Evolutionary conservation across 2,113 vertebrate genomes (phyloP), one percentile per base, ranked within the genome.

Genomic region (Marcusenius ussheri): DNA sequence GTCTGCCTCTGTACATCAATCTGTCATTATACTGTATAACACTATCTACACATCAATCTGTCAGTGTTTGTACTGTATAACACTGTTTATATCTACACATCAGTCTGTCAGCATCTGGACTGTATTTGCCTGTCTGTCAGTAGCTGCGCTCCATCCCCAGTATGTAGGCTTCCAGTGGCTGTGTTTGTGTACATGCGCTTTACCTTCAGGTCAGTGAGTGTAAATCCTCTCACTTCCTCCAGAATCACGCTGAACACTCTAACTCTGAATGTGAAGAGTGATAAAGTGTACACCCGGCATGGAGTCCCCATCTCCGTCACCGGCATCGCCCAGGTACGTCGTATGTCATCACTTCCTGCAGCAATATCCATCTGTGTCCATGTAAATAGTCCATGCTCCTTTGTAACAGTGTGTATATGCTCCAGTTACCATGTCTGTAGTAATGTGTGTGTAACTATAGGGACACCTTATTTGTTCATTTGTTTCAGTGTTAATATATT

Each of bases 271-370:
- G 98, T 99, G 91, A 98, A 97, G 94, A 99, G 98, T 93, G 98
- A 99, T 92, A 98, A 97, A 93, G 97, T 98, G 49, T 98, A 98
- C 92, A 99, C 98, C 39, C 96, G 97, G 11, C 97, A 97, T n/a
- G 98, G 98, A 5, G 98, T 99, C 9, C 98, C 98, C 35, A 97
- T 99, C 94, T 99, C 98, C 9, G 98, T 99, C 89, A 99, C 98
- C 3, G 98, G 98, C 90, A 98, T 99, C 46, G 98, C 98, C 80
- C 98, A 98, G 97, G 97, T 97, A 94, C 90, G 89, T 89, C 17
- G 2, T 27, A 83, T 89, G 31, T 19, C 49, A 0, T 42, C 6
- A 2, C 2, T 19, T 17, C 49, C 45, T 58, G 56, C 53, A 17
- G 1, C 0, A 31, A 6, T 51, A 31, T 88, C 27, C 8, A 17